Conservation (phyloP, 2,888 invertebrate genomes). For the Scaptomyza parva region DNA sequence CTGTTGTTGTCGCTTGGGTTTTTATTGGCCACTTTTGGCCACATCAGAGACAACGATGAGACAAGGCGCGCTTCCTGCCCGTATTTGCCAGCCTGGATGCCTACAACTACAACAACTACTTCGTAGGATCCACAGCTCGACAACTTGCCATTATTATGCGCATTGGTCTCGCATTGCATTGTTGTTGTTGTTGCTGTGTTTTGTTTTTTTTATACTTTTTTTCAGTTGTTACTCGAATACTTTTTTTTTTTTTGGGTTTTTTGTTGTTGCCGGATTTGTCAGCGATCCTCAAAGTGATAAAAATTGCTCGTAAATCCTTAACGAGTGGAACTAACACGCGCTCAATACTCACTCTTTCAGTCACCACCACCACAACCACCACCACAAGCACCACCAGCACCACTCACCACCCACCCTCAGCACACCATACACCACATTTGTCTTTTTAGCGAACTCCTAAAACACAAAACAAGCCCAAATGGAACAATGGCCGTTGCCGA, state of each 20-base stretch:
- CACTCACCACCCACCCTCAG: constrained; percentile 18
- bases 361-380: constrained; percentile 5
- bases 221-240: constrained; percentile 31
- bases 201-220: constrained; percentile 32
- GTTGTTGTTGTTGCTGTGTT: constrained; percentile 47
- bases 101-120: too few relatives aligned
- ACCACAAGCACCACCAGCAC: constrained; percentile 4
- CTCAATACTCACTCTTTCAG: constrained; percentile 44
- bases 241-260: constrained; percentile 1
- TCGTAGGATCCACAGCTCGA: constrained; percentile 53
- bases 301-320: constrained; percentile 85
- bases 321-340: constrained; percentile 83
- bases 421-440: constrained; percentile 67
- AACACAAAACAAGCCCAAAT: constrained; percentile 52
- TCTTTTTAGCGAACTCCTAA: constrained; percentile 74
- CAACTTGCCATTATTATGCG: constrained; percentile 81
- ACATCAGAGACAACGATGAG: constrained; percentile 82
- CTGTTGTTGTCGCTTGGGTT: constrained; percentile 61
- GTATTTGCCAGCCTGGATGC: constrained; percentile 10
- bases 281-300: constrained; percentile 85
- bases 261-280: constrained; percentile 84
- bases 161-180: constrained; percentile 70
- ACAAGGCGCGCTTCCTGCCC: constrained; percentile 77
- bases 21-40: constrained; percentile 82
- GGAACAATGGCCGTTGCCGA: constrained; percentile 77